These are phyloP conservation scores for Auanema freiburgensis DNA, from an alignment of 2,888 invertebrate genomes.

Conservation along the genomic window DNA sequence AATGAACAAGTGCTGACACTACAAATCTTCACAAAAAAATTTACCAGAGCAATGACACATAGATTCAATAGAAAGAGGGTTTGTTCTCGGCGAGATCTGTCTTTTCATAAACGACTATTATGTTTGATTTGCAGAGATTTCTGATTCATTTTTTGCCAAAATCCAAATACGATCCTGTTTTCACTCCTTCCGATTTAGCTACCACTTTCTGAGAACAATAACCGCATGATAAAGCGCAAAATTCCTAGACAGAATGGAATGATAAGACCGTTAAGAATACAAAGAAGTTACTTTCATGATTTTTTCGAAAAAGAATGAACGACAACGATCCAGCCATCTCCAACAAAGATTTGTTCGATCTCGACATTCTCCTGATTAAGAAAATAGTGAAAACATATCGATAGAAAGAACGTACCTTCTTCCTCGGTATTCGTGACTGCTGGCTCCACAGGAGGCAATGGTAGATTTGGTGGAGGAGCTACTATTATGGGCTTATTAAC, in stretches of 20 bases:
- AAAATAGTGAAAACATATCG: neutral
- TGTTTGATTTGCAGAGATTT: too few relatives aligned
- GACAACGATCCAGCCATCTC: constrained; percentile 62
- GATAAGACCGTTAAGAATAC: neutral
- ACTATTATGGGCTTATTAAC: constrained; percentile 13
- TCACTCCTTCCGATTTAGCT: constrained; percentile 2
- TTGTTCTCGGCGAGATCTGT: too few relatives aligned
- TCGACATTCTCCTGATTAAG: constrained; percentile 45
- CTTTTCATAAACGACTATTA: too few relatives aligned
- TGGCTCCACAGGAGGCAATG: constrained; percentile 8
- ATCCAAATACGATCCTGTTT: constrained; percentile 11
- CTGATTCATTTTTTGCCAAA: constrained; percentile 9
- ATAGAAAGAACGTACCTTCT: constrained; percentile 23
- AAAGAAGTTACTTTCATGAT: constrained; percentile 53
- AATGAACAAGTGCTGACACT: too few relatives aligned
- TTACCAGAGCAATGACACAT: too few relatives aligned
- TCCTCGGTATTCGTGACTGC: constrained; percentile 23
- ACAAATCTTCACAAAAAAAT: too few relatives aligned
- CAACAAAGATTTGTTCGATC: constrained; percentile 61
- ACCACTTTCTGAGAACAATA: constrained; percentile 33
- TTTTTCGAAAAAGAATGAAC: constrained; percentile 61
- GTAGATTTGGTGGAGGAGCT: neutral
- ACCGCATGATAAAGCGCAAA: constrained; percentile 40
- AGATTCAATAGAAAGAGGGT: too few relatives aligned
- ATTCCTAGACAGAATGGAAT: constrained; percentile 19